These are phyloP conservation scores for Malthinus flaveolus DNA, from an alignment of 2,888 invertebrate genomes.

Conservation along the genomic window DNA sequence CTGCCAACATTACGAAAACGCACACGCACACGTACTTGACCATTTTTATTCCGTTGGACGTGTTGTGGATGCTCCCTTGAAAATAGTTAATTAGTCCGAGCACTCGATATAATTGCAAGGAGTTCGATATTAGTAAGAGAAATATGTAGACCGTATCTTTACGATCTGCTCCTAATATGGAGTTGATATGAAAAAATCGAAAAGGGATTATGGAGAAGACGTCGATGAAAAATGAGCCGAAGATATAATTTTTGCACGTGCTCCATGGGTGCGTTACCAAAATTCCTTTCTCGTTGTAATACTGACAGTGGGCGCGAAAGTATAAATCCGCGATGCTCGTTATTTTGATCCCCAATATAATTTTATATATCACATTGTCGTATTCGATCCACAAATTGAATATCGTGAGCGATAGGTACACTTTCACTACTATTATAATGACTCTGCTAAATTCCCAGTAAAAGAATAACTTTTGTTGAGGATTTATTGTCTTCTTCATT, in stretches of 20 bases:
- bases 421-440: not conserved
- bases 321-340: constrained; percentile 29
- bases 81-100: constrained; percentile 23
- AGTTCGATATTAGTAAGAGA: constrained; percentile 10
- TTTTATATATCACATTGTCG: not conserved
- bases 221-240: constrained; percentile 54
- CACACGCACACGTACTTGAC: constrained; percentile 19
- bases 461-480: constrained; percentile 23
- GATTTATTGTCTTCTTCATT: constrained; percentile 18
- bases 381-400: constrained; percentile 9
- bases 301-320: constrained; percentile 57
- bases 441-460: constrained; percentile 26
- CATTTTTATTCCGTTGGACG: constrained; percentile 5
- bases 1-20: not conserved
- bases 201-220: constrained; percentile 56
- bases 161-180: constrained; percentile 14
- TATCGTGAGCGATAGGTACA: not conserved
- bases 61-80: constrained; percentile 13
- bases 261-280: constrained; percentile 58
- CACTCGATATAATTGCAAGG: constrained; percentile 22
- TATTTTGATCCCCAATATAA: not conserved
- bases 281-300: constrained; percentile 56
- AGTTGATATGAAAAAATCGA: constrained; percentile 45
- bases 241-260: constrained; percentile 56
- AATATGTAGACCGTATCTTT: constrained; percentile 1